Conservation (phyloP, 2,797 vertebrate species). For the Falco concolor region DNA sequence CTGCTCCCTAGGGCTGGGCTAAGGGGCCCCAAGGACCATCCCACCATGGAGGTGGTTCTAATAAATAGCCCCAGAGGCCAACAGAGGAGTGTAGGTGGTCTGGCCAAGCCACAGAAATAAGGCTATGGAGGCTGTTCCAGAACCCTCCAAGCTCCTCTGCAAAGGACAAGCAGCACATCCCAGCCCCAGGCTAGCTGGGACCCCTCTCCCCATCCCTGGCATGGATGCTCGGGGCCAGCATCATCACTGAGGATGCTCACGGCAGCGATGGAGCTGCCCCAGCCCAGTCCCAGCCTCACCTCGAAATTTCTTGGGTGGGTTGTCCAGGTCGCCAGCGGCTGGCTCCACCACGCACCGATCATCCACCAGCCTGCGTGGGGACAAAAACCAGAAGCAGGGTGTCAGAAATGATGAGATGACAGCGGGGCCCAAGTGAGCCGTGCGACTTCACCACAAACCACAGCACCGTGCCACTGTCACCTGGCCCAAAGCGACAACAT, state of each 20-base stretch:
- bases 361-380: conserved; percentile 85
- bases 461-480: not conserved
- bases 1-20: not conserved
- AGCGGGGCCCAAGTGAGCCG: accelerated
- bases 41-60: not conserved
- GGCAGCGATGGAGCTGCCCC: not conserved
- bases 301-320: conserved; percentile 97
- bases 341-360: conserved; percentile 97
- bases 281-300: conserved; percentile 66
- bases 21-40: not conserved
- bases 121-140: too few relatives aligned
- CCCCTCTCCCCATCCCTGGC: not conserved
- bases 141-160: not conserved
- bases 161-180: not conserved
- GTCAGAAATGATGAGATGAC: not conserved
- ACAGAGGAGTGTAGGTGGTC: not conserved
- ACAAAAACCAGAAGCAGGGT: not conserved
- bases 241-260: accelerated
- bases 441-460: not conserved
- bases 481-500: not conserved
- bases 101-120: not conserved
- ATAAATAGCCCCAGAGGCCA: not conserved
- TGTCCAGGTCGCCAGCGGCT: conserved; percentile 89
- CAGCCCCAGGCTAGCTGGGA: not conserved
- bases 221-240: not conserved